Evolutionary conservation across 2,888 invertebrate genomes (phyloP).

Genomic region (Euspilapteryx auroguttella): DNA sequence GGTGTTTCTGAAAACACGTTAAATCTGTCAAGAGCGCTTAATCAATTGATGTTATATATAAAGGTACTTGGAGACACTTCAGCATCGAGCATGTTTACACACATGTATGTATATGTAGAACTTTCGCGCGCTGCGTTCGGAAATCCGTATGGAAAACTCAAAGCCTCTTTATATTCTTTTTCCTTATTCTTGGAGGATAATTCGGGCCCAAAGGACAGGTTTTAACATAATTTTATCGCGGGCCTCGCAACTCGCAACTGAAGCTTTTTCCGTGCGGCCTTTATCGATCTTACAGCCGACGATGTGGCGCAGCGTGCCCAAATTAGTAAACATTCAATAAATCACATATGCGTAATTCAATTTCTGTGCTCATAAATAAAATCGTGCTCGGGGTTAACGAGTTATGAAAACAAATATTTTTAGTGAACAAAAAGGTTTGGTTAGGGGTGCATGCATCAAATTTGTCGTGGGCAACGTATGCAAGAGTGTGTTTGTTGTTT

Average conservation of each 20-base stretch:
- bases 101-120: constrained; percentile 40
- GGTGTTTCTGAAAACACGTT: constrained; percentile 54
- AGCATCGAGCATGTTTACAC: constrained; percentile 32
- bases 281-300: constrained; percentile 30
- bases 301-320: constrained; percentile 19
- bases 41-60: constrained; percentile 57
- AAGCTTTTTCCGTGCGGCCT: constrained; percentile 20
- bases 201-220: constrained; percentile 52
- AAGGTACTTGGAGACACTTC: constrained; percentile 40
- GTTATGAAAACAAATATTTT: constrained; percentile 48
- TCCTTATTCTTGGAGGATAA: constrained; percentile 55
- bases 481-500: constrained; percentile 46
- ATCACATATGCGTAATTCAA: constrained; percentile 37
- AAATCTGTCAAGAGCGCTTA: constrained; percentile 53
- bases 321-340: constrained; percentile 48
- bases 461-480: constrained; percentile 25
- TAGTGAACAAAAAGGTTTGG: constrained; percentile 28
- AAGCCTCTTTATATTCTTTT: constrained; percentile 56
- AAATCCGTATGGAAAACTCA: constrained; percentile 49
- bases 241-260: constrained; percentile 16
- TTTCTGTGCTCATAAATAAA: constrained; percentile 41
- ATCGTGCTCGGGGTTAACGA: constrained; percentile 37
- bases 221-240: constrained; percentile 53
- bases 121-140: constrained; percentile 44
- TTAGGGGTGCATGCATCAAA: constrained; percentile 28